Conservation (phyloP, 2,797 vertebrate genomes). For the Cossypha niveicapilla region DNA sequence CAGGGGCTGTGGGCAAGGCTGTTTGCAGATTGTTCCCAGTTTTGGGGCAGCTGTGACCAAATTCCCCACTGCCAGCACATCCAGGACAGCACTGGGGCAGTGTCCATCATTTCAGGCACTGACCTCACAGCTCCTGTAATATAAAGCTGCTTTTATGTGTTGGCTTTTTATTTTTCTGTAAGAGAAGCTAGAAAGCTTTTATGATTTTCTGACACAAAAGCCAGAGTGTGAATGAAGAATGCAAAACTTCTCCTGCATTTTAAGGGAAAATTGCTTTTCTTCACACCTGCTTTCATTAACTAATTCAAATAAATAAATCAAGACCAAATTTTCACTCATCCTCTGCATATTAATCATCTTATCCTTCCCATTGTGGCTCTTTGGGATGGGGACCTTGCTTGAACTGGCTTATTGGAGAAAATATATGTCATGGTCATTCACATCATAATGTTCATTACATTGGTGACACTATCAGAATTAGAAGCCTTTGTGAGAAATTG, state of each 20-base stretch:
- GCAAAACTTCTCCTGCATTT: neutral
- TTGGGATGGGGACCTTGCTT: neutral
- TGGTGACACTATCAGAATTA: neutral
- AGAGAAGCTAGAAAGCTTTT: neutral
- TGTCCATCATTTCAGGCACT: neutral
- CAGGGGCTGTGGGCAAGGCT: neutral
- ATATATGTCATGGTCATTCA: neutral
- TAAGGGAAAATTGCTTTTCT: neutral
- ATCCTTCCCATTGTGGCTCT: neutral
- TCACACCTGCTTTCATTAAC: neutral
- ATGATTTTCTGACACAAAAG: neutral
- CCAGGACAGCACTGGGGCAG: accelerated
- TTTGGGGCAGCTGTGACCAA: neutral
- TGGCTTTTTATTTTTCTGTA: neutral
- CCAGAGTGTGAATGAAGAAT: neutral
- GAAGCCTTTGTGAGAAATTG: neutral
- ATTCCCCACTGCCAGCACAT: neutral
- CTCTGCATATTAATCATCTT: neutral
- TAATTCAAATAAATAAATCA: neutral
- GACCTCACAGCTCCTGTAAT: neutral
- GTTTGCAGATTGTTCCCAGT: neutral
- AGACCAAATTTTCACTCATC: neutral
- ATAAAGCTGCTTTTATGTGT: neutral
- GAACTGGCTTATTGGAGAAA: neutral
- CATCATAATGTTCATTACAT: neutral